Conservation (phyloP, 1,140 invertebrate species). For the Drosophila pectinifera region DNA sequence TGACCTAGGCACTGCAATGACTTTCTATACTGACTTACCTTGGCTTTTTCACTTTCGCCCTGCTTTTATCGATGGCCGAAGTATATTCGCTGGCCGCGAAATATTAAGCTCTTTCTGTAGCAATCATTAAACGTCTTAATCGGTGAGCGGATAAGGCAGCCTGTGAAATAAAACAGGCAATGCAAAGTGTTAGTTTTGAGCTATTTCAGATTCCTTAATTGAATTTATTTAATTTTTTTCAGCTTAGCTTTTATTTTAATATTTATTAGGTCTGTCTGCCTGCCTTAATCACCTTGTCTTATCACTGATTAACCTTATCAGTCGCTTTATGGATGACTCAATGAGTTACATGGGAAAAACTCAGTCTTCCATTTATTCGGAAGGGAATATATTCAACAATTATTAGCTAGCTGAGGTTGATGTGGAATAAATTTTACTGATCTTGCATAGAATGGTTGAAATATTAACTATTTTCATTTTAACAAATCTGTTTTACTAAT, state of each 20-base stretch:
- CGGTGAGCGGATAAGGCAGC: neutral
- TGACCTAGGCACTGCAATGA: slow-evolving; percentile 52
- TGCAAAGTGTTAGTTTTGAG: neutral
- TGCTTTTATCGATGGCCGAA: slow-evolving; percentile 38
- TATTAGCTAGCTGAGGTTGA: too few species aligned
- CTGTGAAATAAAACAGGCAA: neutral
- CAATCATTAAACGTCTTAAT: neutral
- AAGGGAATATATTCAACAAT: too few species aligned
- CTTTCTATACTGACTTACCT: slow-evolving; percentile 41
- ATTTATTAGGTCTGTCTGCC: too few species aligned
- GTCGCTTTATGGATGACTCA: neutral
- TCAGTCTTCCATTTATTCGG: too few species aligned
- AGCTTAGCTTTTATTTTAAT: neutral
- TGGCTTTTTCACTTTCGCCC: slow-evolving; percentile 35
- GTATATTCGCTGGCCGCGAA: neutral
- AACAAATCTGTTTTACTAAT: too few species aligned
- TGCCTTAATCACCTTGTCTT: neutral
- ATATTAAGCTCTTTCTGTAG: neutral
- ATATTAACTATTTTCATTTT: too few species aligned
- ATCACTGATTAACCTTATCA: neutral
- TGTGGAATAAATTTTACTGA: too few species aligned
- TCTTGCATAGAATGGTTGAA: too few species aligned
- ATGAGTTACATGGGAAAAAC: neutral
- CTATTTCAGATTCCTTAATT: neutral
- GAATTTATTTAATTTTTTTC: neutral